A percentile compares a stretch with the other conserved stretches of the same genome.
Evolutionary conservation across 2,797 vertebrate genomes (phyloP).

Genomic region (Amphiprion clarkii): DNA sequence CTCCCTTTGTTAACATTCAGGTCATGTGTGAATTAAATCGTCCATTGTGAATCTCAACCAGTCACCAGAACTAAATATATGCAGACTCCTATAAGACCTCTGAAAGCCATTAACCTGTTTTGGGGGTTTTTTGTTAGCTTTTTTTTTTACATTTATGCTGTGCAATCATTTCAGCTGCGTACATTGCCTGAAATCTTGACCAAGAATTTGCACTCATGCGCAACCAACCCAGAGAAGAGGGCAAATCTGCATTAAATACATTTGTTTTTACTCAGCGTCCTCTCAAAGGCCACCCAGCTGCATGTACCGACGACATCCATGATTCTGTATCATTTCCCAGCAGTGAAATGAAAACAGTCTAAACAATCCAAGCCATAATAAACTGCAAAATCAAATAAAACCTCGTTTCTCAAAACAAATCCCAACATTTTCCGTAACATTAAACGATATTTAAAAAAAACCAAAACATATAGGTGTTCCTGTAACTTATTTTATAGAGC

Average conservation of each 20-base stretch:
- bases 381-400: slow-evolving; percentile 4
- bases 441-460: background rate
- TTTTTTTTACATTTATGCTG: slow-evolving; percentile 7
- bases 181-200: slow-evolving; percentile 21
- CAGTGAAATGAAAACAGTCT: background rate
- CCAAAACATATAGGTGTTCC: background rate
- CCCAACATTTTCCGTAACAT: background rate
- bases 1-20: slow-evolving; percentile 33
- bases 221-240: slow-evolving; percentile 7
- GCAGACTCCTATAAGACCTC: slow-evolving; percentile 34
- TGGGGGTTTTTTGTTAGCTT: too few relatives aligned
- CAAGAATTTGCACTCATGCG: background rate
- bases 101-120: slow-evolving; percentile 30
- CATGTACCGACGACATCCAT: slow-evolving; percentile 25
- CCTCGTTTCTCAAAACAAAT: background rate
- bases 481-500: slow-evolving; percentile 12
- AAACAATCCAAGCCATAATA: slow-evolving; percentile 14
- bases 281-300: slow-evolving; percentile 31
- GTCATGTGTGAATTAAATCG: slow-evolving; percentile 53
- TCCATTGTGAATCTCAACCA: slow-evolving; percentile 37
- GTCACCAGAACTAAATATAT: slow-evolving; percentile 42
- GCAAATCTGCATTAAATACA: slow-evolving; percentile 13
- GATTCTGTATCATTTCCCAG: slow-evolving; percentile 14
- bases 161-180: slow-evolving; percentile 33
- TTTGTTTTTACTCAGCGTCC: slow-evolving; percentile 3